Percentiles rank a stretch among this genome's conserved stretches.
Conservation (phyloP, 2,888 invertebrate genomes). For the Incurvaria masculella region DNA sequence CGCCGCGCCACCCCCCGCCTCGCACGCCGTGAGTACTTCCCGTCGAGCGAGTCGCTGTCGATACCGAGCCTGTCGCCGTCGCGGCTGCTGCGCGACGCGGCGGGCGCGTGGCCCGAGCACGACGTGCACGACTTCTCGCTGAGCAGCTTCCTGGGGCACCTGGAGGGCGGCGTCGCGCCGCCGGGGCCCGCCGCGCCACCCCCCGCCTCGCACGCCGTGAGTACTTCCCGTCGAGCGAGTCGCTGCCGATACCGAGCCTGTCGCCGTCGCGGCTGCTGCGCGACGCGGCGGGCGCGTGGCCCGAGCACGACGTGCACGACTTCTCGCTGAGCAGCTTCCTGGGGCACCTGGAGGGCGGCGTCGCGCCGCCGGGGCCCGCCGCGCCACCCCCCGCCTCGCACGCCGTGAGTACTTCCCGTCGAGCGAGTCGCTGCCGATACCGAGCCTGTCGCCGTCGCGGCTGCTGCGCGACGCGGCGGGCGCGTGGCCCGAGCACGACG, state of each 20-base stretch:
- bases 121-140: conserved; percentile 84
- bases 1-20: too few species aligned
- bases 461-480: conserved; percentile 65
- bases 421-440: conserved; percentile 34
- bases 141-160: conserved; percentile 78
- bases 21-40: too few species aligned
- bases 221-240: conserved; percentile 37
- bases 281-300: conserved; percentile 67
- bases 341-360: conserved; percentile 69
- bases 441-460: conserved; percentile 61
- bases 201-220: too few species aligned
- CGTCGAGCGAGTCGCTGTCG: conserved; percentile 35
- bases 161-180: conserved; percentile 59
- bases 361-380: conserved; percentile 25
- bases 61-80: conserved; percentile 59
- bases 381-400: too few species aligned
- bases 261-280: conserved; percentile 67
- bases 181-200: conserved; percentile 27
- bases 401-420: too few species aligned
- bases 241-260: conserved; percentile 39
- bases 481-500: conserved; percentile 72
- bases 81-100: conserved; percentile 63
- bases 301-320: conserved; percentile 75
- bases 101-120: conserved; percentile 68
- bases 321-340: conserved; percentile 85